Percentiles rank a stretch among this genome's conserved stretches.
Evolutionary conservation across 2,113 vertebrate species (phyloP).

Genomic region (Protobothrops flavoviridis): DNA sequence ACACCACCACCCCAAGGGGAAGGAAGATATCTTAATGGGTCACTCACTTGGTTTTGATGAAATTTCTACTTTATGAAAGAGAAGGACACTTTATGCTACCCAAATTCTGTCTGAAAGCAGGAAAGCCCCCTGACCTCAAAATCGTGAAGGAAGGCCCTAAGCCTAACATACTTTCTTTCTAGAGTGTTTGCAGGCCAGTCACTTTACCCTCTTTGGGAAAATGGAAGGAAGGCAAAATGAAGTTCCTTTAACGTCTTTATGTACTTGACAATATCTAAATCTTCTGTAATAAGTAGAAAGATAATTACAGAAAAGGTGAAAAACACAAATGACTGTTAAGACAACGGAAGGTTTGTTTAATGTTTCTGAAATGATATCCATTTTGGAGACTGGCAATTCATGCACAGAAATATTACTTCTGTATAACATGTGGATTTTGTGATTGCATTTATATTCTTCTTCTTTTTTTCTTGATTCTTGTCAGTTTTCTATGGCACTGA

Average conservation of each 20-base stretch:
- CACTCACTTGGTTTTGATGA: background rate
- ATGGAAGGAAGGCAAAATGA: background rate
- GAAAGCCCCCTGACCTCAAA: background rate
- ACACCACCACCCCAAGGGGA: background rate
- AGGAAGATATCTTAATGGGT: constrained; percentile 17
- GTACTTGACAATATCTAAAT: background rate
- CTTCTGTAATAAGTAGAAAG: background rate
- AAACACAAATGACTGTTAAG: background rate
- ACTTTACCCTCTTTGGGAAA: background rate
- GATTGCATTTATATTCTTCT: background rate
- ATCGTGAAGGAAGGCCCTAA: constrained; percentile 11
- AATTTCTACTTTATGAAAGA: constrained; percentile 6
- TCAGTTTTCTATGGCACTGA: background rate
- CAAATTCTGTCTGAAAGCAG: background rate
- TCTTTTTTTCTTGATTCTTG: background rate
- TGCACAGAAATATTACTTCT: background rate
- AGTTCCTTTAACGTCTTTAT: background rate
- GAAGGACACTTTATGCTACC: background rate
- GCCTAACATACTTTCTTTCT: background rate
- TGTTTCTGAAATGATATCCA: background rate
- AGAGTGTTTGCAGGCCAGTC: background rate
- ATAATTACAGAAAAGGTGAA: background rate
- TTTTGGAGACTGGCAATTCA: background rate
- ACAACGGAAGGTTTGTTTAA: background rate
- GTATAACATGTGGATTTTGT: background rate